Conservation (phyloP, 2,797 vertebrate species). For the Semotilus atromaculatus region DNA sequence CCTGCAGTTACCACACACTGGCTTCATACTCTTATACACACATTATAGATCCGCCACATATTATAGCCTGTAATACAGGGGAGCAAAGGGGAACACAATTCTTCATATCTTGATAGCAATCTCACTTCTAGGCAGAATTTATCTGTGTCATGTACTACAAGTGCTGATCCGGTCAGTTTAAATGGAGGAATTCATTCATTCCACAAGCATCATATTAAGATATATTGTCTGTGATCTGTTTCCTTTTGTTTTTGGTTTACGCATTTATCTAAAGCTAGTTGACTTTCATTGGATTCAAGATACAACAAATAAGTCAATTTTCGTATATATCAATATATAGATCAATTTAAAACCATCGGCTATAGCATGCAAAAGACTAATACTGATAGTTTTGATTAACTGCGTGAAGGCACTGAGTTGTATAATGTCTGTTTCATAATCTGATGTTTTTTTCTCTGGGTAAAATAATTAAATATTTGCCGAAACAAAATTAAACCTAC, state of each 20-base stretch:
- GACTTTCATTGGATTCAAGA: no score
- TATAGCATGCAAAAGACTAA: no score
- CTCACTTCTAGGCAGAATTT: constrained; percentile 25
- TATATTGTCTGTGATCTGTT: no score
- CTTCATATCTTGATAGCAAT: constrained; percentile 36
- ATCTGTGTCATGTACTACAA: constrained; percentile 3
- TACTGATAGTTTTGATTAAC: no score
- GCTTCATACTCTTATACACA: not conserved
- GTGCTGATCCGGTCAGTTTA: not conserved
- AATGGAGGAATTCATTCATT: constrained; percentile 26
- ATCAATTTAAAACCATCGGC: no score
- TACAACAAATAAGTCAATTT: no score
- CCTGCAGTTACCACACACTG: constrained; percentile 7
- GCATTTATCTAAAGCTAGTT: not conserved
- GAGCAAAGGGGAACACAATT: constrained; percentile 17
- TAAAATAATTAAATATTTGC: no score
- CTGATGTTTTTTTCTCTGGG: no score
- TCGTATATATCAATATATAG: no score
- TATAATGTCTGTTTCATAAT: no score
- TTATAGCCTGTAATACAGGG: not conserved
- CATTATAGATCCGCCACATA: constrained; percentile 20
- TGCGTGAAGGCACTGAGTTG: no score
- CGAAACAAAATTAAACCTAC: no score
- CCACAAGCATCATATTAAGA: not conserved
- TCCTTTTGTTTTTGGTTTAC: not conserved